phyloP scores from a whole-genome alignment of 2,113 vertebrate species.

The Ctenodactylus gundi region DNA sequence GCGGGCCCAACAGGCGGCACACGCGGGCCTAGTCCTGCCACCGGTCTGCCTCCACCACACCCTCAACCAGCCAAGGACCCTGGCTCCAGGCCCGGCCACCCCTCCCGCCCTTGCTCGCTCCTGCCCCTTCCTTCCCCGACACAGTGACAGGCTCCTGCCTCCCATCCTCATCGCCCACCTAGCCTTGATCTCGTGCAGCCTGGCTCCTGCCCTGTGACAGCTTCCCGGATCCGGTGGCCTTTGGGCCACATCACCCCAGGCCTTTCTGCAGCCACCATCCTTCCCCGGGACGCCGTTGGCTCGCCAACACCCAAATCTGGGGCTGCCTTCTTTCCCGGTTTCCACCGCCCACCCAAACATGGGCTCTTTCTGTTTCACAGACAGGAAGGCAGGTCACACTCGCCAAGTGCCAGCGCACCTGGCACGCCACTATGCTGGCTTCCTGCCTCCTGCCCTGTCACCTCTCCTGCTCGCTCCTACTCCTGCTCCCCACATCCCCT shows the following conservation, averaged over 20 bases:
- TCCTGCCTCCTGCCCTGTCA: background rate
- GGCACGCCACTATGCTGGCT: background rate
- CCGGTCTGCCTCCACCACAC: background rate
- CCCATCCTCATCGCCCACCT: slow-evolving; percentile 1
- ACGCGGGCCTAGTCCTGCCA: background rate
- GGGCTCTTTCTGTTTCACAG: background rate
- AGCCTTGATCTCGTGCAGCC: background rate
- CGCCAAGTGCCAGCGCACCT: slow-evolving; percentile 39
- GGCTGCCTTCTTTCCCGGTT: background rate
- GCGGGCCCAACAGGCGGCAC: background rate
- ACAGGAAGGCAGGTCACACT: background rate
- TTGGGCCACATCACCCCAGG: background rate
- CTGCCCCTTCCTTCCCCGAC: background rate
- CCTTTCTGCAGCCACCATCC: background rate
- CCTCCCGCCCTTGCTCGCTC: background rate
- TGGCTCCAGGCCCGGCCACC: background rate
- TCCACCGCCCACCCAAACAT: background rate
- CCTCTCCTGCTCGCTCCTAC: background rate
- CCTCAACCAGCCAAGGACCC: background rate
- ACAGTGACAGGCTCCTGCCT: background rate
- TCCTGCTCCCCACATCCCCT: background rate
- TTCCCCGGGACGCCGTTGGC: background rate
- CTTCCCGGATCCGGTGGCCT: background rate
- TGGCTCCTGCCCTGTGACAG: background rate
- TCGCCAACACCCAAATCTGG: background rate